Evolutionary conservation across 2,797 vertebrate species (phyloP).

Genomic region (Moxostoma hubbsi): DNA sequence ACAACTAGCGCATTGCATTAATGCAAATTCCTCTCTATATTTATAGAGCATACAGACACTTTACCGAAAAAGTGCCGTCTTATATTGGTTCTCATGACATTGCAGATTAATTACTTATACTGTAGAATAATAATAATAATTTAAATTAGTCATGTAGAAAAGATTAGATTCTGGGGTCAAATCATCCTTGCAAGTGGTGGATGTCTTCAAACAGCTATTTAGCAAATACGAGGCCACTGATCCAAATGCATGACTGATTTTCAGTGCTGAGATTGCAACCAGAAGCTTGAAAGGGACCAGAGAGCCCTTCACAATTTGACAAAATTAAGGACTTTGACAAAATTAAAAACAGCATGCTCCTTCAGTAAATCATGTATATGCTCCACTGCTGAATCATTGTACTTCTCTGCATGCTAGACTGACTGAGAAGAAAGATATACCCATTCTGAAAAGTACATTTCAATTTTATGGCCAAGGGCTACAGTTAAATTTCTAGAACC

Average conservation of each 20-base stretch:
- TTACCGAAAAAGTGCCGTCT: background rate
- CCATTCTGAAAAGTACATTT: constrained; percentile 28
- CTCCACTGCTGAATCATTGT: constrained; percentile 29
- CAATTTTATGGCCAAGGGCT: constrained; percentile 50
- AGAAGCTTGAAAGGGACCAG: constrained; percentile 11
- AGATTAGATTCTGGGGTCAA: constrained; percentile 2
- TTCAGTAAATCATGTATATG: constrained; percentile 11
- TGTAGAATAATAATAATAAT: background rate
- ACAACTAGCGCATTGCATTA: background rate
- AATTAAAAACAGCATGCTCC: background rate
- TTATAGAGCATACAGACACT: constrained; percentile 9
- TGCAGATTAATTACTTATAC: constrained; percentile 20
- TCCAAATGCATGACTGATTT: constrained; percentile 34
- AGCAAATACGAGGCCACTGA: constrained; percentile 5
- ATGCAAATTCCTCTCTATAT: background rate
- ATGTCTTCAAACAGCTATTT: constrained; percentile 12
- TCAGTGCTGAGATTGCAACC: background rate
- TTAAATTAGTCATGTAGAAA: constrained; percentile 15
- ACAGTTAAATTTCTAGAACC: constrained; percentile 31
- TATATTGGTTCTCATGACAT: constrained; percentile 1
- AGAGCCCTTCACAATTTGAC: background rate
- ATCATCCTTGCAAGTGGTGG: constrained; percentile 20
- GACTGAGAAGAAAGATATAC: constrained; percentile 28
- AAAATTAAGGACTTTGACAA: constrained; percentile 6
- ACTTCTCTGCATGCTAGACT: constrained; percentile 31